Conservation (phyloP, 2,888 invertebrate genomes). For the Gibbula magus region DNA sequence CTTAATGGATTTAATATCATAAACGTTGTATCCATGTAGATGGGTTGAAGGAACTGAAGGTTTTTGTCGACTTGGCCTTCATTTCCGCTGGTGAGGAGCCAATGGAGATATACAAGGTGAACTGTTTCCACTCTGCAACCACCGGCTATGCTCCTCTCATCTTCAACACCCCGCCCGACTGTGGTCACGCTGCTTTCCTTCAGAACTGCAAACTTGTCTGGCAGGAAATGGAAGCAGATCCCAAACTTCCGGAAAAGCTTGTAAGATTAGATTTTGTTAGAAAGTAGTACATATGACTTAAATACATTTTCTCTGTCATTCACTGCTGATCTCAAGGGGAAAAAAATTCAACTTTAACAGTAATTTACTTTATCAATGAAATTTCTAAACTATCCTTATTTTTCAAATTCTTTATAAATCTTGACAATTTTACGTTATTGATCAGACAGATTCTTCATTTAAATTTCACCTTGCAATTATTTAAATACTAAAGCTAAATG, state of each 20-base stretch:
- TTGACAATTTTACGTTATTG: too few relatives aligned
- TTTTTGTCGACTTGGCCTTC: constrained; percentile 66
- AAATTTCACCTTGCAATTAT: too few relatives aligned
- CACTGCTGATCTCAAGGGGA: too few relatives aligned
- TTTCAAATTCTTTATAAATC: too few relatives aligned
- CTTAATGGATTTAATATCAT: background rate
- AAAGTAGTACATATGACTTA: too few relatives aligned
- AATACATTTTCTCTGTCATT: too few relatives aligned
- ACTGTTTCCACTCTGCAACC: constrained; percentile 66
- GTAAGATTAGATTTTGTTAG: constrained; percentile 41
- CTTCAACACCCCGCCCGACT: constrained; percentile 57
- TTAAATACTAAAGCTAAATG: too few relatives aligned
- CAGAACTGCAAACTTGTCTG: constrained; percentile 60
- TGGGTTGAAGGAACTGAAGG: constrained; percentile 59
- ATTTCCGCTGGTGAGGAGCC: constrained; percentile 66
- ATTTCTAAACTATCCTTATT: too few relatives aligned
- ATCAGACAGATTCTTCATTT: too few relatives aligned
- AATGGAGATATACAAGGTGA: constrained; percentile 63
- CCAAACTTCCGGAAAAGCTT: constrained; percentile 62
- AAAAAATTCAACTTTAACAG: too few relatives aligned
- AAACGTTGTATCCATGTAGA: constrained; percentile 34
- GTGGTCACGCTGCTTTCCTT: constrained; percentile 55
- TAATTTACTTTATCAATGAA: too few relatives aligned
- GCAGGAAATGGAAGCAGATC: constrained; percentile 58
- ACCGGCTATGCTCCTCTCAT: constrained; percentile 71